A percentile compares a stretch with the other conserved stretches of the same genome.
These are phyloP conservation scores for Umimayanthus chanpuru DNA, from an alignment of 92 coral and sea anemone species.

Conservation along the genomic window DNA sequence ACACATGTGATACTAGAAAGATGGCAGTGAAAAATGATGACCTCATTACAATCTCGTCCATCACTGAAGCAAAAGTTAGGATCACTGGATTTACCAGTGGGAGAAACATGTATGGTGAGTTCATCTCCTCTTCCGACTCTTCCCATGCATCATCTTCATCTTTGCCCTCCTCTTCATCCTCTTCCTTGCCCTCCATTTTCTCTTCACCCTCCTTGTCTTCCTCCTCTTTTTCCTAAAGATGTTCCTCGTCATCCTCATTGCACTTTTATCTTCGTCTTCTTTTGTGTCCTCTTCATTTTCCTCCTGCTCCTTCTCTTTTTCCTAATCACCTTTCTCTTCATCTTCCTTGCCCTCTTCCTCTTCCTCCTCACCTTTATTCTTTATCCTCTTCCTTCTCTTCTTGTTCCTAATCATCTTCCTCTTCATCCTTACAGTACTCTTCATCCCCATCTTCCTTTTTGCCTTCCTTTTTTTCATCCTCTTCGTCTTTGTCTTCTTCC, in stretches of 20 bases:
- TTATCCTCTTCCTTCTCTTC: too few species aligned
- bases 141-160: background rate
- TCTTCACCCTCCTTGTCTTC: background rate
- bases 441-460: background rate
- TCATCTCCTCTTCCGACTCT: background rate
- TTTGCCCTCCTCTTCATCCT: background rate
- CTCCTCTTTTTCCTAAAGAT: background rate
- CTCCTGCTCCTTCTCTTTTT: background rate
- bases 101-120: conserved; percentile 78
- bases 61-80: conserved; percentile 80
- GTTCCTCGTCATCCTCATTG: background rate
- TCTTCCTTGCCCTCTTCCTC: too few species aligned
- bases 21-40: conserved; percentile 83
- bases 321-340: background rate
- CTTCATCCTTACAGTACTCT: background rate
- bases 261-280: background rate
- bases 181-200: background rate
- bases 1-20: conserved; percentile 85
- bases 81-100: conserved; percentile 86
- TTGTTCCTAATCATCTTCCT: background rate
- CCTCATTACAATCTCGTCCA: conserved; percentile 81
- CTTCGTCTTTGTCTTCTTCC: background rate
- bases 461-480: background rate
- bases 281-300: background rate
- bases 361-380: too few species aligned